These are phyloP conservation scores for Thinocorus orbignyianus DNA, from an alignment of 2,113 vertebrate genomes.

Conservation along the genomic window DNA sequence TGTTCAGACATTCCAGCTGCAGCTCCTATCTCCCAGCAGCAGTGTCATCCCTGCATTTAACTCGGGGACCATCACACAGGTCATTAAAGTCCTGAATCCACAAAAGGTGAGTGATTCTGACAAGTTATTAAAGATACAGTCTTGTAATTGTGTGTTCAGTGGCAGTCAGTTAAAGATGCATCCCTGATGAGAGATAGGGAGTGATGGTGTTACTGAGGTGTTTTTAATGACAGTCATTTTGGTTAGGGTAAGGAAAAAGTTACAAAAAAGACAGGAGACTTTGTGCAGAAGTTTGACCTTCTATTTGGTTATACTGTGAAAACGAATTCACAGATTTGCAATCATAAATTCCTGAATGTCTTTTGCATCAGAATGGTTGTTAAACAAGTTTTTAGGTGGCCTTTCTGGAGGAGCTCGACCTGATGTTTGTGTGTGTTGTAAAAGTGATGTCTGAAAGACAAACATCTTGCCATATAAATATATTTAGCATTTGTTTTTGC, in stretches of 20 bases:
- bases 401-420: background rate
- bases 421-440: background rate
- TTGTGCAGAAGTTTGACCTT: background rate
- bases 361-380: background rate
- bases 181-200: background rate
- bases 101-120: slow-evolving; percentile 87
- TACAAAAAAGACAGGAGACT: background rate
- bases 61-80: slow-evolving; percentile 95
- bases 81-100: slow-evolving; percentile 98
- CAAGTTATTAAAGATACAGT: background rate
- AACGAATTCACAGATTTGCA: background rate
- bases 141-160: background rate
- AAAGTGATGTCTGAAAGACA: background rate
- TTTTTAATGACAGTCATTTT: background rate
- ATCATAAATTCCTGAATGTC: background rate
- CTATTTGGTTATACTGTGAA: background rate
- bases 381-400: background rate
- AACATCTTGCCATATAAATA: background rate
- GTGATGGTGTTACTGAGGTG: background rate
- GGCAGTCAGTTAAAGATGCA: background rate
- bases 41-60: slow-evolving; percentile 95
- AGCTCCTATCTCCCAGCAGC: slow-evolving; percentile 98
- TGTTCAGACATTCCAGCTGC: slow-evolving; percentile 97
- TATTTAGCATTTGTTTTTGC: background rate
- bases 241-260: background rate